These are phyloP conservation scores for Coelopa pilipes DNA, from an alignment of 2,888 invertebrate genomes.

Conservation along the genomic window DNA sequence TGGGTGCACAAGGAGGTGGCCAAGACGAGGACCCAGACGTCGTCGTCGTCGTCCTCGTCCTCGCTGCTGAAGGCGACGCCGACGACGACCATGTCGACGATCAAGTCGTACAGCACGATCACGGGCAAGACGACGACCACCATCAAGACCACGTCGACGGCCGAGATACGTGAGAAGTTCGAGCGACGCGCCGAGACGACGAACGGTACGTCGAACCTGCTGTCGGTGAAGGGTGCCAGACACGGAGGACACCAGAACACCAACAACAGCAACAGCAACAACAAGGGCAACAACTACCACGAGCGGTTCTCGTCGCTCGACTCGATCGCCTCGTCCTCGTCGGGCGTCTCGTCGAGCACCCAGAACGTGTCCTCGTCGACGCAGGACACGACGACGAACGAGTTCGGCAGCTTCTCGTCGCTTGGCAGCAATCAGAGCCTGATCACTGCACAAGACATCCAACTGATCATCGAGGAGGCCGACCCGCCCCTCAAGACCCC, in stretches of 20 bases:
- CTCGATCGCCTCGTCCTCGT: conserved; percentile 63
- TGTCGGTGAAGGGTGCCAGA: conserved; percentile 42
- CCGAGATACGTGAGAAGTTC: conserved; percentile 66
- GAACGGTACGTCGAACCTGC: conserved; percentile 40
- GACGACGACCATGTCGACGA: conserved; percentile 43
- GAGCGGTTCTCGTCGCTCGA: conserved; percentile 66
- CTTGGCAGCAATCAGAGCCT: conserved; percentile 67
- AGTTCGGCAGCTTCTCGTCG: conserved; percentile 67
- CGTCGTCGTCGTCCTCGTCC: conserved; percentile 40
- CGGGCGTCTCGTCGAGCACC: conserved; percentile 65
- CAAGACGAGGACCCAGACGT: conserved; percentile 48
- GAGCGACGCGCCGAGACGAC: conserved; percentile 54
- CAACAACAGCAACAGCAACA: no score
- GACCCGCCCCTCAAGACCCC: conserved; percentile 73
- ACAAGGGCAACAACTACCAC: conserved; percentile 54
- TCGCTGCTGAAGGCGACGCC: conserved; percentile 49
- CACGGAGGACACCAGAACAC: background rate
- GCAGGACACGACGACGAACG: conserved; percentile 62
- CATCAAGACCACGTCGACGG: conserved; percentile 53
- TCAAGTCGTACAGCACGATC: conserved; percentile 42
- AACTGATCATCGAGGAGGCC: conserved; percentile 75
- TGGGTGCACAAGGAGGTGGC: conserved; percentile 60
- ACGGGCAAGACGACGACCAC: conserved; percentile 47
- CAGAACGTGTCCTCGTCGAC: conserved; percentile 57
- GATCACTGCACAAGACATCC: conserved; percentile 70